phyloP scores from a whole-genome alignment of 2,113 vertebrate genomes.

The Mus pahari region DNA sequence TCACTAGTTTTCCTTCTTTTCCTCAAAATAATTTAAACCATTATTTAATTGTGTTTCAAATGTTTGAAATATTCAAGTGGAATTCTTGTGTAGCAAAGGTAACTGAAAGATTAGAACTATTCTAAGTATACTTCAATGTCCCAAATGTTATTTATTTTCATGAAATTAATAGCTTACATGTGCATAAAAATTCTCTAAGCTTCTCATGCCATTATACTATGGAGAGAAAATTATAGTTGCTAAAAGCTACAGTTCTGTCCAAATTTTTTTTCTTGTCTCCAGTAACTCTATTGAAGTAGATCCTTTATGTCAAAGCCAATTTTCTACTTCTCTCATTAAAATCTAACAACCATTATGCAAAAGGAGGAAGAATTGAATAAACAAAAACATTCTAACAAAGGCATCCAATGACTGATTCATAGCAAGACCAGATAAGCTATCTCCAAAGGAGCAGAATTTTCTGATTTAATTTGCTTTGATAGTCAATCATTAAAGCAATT shows the following conservation, averaged over 20 bases:
- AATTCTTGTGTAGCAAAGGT: constrained; percentile 21
- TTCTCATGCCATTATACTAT: not conserved
- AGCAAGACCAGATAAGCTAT: constrained; percentile 54
- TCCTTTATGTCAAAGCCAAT: constrained; percentile 61
- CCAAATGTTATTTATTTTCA: constrained; percentile 48
- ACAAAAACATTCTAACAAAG: constrained; percentile 35
- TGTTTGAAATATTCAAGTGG: not conserved
- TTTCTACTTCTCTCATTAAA: constrained; percentile 70
- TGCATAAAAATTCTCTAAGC: not conserved
- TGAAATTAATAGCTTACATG: constrained; percentile 8
- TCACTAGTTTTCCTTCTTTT: not conserved
- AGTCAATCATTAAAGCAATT: constrained; percentile 42
- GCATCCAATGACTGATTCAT: constrained; percentile 38
- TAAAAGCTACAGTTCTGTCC: constrained; percentile 42
- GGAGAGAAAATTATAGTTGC: constrained; percentile 38
- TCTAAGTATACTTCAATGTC: constrained; percentile 41
- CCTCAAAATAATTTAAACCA: constrained; percentile 25
- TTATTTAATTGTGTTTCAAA: not conserved
- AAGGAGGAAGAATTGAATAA: constrained; percentile 45
- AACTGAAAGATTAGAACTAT: constrained; percentile 29
- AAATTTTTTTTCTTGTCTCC: constrained; percentile 59
- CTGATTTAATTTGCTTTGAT: constrained; percentile 67
- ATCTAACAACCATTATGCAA: constrained; percentile 50
- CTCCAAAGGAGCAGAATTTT: constrained; percentile 40
- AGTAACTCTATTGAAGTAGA: constrained; percentile 58